Percentiles rank a stretch among this genome's conserved stretches.
These are phyloP conservation scores for Brotula barbata DNA, from an alignment of 2,797 vertebrate genomes.

Conservation along the genomic window DNA sequence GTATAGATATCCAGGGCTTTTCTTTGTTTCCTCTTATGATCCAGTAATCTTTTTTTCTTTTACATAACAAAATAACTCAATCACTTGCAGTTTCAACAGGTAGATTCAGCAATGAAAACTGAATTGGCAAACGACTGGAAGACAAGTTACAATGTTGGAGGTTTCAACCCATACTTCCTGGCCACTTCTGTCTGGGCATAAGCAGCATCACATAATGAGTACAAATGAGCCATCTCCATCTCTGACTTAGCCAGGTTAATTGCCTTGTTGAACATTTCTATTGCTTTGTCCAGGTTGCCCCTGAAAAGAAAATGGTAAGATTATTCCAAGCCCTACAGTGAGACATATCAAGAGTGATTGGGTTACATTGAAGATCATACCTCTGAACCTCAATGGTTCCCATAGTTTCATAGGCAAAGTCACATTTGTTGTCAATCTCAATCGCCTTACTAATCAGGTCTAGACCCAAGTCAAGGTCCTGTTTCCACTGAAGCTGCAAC, in stretches of 20 bases:
- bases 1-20: slow-evolving; percentile 37
- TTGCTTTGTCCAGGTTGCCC: slow-evolving; percentile 98
- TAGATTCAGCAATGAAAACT: slow-evolving; percentile 60
- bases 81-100: slow-evolving; percentile 65
- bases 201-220: slow-evolving; percentile 96
- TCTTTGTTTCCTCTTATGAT: slow-evolving; percentile 30
- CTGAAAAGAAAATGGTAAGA: slow-evolving; percentile 68
- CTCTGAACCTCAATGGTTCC: slow-evolving; percentile 99
- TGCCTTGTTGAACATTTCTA: slow-evolving; percentile 99
- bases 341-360: background rate
- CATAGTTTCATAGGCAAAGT: slow-evolving; percentile 99
- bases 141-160: slow-evolving; percentile 87
- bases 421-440: slow-evolving; percentile 99
- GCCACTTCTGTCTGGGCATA: slow-evolving; percentile 99
- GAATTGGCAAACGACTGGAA: slow-evolving; percentile 39
- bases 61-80: slow-evolving; percentile 64
- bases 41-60: slow-evolving; percentile 35
- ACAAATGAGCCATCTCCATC: slow-evolving; percentile 99
- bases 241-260: slow-evolving; percentile 99
- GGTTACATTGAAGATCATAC: slow-evolving; percentile 68
- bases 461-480: slow-evolving; percentile 95
- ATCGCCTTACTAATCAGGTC: slow-evolving; percentile 99
- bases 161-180: slow-evolving; percentile 98
- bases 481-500: slow-evolving; percentile 99
- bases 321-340: slow-evolving; percentile 9